Base-by-base conservation (phyloP, 2,797 vertebrate genomes). In the Characodon lateralis region DNA sequence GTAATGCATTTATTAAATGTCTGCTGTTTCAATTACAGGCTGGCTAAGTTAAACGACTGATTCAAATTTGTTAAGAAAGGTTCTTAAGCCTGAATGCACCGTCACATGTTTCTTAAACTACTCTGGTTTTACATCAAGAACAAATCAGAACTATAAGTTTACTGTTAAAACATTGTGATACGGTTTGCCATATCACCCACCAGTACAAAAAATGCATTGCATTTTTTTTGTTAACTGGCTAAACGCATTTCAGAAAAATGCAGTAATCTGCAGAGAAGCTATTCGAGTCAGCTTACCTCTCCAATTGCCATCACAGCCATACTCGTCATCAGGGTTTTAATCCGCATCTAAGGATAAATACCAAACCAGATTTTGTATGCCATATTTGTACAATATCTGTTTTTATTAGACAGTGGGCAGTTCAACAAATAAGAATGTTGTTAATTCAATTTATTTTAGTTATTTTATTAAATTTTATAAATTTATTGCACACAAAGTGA, bases 241-340 rank as follows among this genome's bases (percentile, higher is more conserved):
- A 48, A 48, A 48, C 12, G 46, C 7, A 10, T 51, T 51, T 51
- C 50, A 12, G 50, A 51, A 51, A 16, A 10, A 2, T 41, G 39
- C 24, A 26, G 56, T 26, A 3, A n/a, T 58, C 56, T 58, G 24
- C 56, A 58, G 24, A 12, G 24, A 56, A 56, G 24, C 5, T 39
- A 31, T 39, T 28, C 14, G 31, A 35, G 31, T 46, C 16, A 18
- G 1, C 80, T 87, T 86, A 98, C 98, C 96, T 98, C 97, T 77
- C 97, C 97, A 24, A 89, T 96, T 28, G 93, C 97, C 98, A 98
- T 99, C 48, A 94, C 96, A 35, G 97, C 96, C 98, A 99, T 99
- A 88, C 92, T 96, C 84, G 96, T 99, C 98, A 99, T 99, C 90
- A 99, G 84, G 0, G 96, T 95, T 92, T 97, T 96, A 87, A 99